Evolutionary conservation across 1,140 invertebrate genomes (phyloP).

Genomic region (Drosophila prosaltans): DNA sequence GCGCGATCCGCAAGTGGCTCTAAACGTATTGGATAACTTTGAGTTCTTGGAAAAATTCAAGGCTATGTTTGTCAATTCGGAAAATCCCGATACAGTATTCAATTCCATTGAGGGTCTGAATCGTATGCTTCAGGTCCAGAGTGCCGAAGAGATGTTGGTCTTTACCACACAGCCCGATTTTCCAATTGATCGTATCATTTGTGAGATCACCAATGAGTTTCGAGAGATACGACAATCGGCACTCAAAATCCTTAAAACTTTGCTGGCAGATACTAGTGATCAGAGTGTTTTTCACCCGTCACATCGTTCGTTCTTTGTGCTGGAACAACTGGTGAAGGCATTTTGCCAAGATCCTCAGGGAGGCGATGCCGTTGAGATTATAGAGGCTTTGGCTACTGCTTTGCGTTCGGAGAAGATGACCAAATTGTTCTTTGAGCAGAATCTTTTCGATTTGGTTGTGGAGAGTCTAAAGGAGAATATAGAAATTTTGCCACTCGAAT

Average conservation of each 20-base stretch:
- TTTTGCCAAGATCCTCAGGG: slow-evolving; percentile 54
- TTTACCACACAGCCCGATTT: slow-evolving; percentile 60
- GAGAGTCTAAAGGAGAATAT: slow-evolving; percentile 43
- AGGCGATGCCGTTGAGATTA: slow-evolving; percentile 44
- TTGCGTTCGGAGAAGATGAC: slow-evolving; percentile 72
- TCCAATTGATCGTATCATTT: slow-evolving; percentile 68
- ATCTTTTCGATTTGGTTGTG: slow-evolving; percentile 68
- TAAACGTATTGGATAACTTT: slow-evolving; percentile 37
- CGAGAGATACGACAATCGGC: slow-evolving; percentile 61
- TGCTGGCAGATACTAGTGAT: slow-evolving; percentile 61
- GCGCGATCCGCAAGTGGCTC: slow-evolving; percentile 66
- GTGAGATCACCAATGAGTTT: slow-evolving; percentile 69
- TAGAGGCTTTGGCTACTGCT: slow-evolving; percentile 70
- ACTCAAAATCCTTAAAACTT: slow-evolving; percentile 55
- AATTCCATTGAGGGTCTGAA: slow-evolving; percentile 69
- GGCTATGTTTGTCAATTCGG: slow-evolving; percentile 42
- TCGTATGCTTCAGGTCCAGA: slow-evolving; percentile 58
- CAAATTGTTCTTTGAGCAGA: slow-evolving; percentile 76
- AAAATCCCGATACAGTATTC: slow-evolving; percentile 70
- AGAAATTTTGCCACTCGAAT: slow-evolving; percentile 29
- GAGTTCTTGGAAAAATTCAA: slow-evolving; percentile 68
- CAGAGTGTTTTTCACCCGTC: slow-evolving; percentile 49
- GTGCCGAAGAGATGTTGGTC: slow-evolving; percentile 49
- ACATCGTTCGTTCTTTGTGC: slow-evolving; percentile 50
- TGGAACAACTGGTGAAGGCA: slow-evolving; percentile 67